Evolutionary conservation across 2,888 invertebrate genomes (phyloP).

Genomic region (Epiperipatus broadwayi): DNA sequence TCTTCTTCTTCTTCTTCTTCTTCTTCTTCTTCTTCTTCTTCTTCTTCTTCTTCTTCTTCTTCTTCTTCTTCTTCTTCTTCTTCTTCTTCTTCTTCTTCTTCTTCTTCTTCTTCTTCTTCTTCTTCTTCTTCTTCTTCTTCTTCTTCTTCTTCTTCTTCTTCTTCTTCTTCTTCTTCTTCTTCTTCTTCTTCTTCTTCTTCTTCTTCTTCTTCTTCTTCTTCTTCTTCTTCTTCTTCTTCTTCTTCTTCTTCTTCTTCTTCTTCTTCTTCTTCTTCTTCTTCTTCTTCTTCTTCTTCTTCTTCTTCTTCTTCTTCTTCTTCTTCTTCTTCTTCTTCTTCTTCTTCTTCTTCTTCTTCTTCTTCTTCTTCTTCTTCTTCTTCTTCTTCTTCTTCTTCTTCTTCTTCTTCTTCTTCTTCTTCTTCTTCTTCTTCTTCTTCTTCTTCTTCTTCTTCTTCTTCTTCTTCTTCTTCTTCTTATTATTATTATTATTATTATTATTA

Average conservation of each 20-base stretch:
- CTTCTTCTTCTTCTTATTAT: no score
- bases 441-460: conserved; percentile 10
- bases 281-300: background rate
- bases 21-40: conserved; percentile 10
- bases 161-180: background rate
- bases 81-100: conserved; percentile 10
- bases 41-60: conserved; percentile 11
- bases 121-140: conserved; percentile 10
- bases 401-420: conserved; percentile 8
- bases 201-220: background rate
- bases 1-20: conserved; percentile 10
- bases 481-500: conserved; percentile 4
- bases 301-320: background rate
- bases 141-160: conserved; percentile 8
- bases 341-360: conserved; percentile 1
- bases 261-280: conserved; percentile 7
- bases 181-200: background rate
- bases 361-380: conserved; percentile 6
- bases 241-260: conserved; percentile 1
- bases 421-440: conserved; percentile 10
- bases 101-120: conserved; percentile 9
- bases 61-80: conserved; percentile 10
- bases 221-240: background rate
- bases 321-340: conserved; percentile 4
- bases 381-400: conserved; percentile 7